Conservation (phyloP, 2,113 vertebrate species). For the Miniopterus natalensis region DNA sequence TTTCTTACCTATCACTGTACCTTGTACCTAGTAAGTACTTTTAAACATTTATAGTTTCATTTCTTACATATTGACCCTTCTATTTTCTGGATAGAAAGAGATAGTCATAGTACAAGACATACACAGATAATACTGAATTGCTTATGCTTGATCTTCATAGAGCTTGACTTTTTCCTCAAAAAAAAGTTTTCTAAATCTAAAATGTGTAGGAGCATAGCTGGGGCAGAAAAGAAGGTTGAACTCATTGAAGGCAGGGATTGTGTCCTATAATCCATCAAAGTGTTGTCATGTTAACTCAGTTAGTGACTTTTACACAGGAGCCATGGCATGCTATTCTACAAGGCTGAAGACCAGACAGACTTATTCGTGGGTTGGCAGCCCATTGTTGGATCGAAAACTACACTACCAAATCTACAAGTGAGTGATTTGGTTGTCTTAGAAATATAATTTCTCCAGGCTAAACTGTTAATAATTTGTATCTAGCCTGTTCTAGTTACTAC, state of each 20-base stretch:
- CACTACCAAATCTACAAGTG: conserved; percentile 65
- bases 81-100: not conserved
- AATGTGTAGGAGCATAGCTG: not conserved
- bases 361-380: conserved; percentile 90
- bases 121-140: not conserved
- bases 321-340: conserved; percentile 88
- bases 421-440: conserved; percentile 54
- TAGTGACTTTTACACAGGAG: conserved; percentile 59
- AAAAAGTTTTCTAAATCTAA: not conserved
- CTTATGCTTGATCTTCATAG: not conserved
- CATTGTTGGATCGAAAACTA: conserved; percentile 67
- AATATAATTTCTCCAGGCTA: not conserved
- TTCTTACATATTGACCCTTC: not conserved
- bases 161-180: conserved; percentile 48
- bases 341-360: conserved; percentile 83
- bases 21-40: conserved; percentile 3
- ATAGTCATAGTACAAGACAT: not conserved
- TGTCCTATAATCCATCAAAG: not conserved
- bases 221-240: not conserved
- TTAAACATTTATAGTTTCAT: conserved; percentile 37
- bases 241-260: not conserved
- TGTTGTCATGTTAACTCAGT: conserved; percentile 33
- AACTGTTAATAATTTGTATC: conserved; percentile 17
- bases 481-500: not conserved
- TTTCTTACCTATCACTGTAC: not conserved